Base-by-base conservation (phyloP, 2,113 vertebrate species). In the Condylura cristata region DNA sequence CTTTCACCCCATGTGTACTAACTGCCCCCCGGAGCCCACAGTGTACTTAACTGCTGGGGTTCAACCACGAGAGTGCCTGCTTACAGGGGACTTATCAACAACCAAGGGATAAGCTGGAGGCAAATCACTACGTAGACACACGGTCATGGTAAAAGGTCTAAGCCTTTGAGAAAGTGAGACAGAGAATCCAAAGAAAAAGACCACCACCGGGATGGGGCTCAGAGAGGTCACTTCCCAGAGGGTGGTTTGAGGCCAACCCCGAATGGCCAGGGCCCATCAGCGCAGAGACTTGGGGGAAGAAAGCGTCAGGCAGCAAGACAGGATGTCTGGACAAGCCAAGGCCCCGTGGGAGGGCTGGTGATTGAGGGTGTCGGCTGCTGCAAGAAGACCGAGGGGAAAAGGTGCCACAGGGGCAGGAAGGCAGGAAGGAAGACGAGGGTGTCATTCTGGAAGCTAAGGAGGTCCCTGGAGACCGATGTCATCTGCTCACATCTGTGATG, bases 151-250 rank as follows among this genome's bases (percentile, higher is more conserved):
- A 56, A 56, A 56, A 56, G 5, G 5, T 56, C 53, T 56, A 56
- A 56, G 53, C 20, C 20, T 56, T 56, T 56, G 53, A 53, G 3
- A 10, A 26, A 1, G 20, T 32, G 8, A 6, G 3, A 17, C 51
- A 8, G n/a, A 9, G 66, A 3, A 3, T 11, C 26, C 0, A 11
- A 30, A 44, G 44, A n/a, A 37, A 30, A 24, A 53, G 32, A n/a
- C 61, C 41, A 1, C 5, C 0, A 0, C 1, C 2, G 7, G 8
- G 48, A 2, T 2, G 22, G 39, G 0, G 12, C 8, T 18, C 11
- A 9, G 11, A 80, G 53, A 20, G 46, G 3, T 1, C 53, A 24
- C 26, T 6, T 20, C 22, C 1, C 0, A 0, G 3, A 11, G 14
- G n/a, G 39, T 5, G 61, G 10, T 9, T 1, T 7, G 12, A 41